Evolutionary conservation across 64 coral and sea anemone species (phyloP).

Genomic region (Platygyra sinensis): DNA sequence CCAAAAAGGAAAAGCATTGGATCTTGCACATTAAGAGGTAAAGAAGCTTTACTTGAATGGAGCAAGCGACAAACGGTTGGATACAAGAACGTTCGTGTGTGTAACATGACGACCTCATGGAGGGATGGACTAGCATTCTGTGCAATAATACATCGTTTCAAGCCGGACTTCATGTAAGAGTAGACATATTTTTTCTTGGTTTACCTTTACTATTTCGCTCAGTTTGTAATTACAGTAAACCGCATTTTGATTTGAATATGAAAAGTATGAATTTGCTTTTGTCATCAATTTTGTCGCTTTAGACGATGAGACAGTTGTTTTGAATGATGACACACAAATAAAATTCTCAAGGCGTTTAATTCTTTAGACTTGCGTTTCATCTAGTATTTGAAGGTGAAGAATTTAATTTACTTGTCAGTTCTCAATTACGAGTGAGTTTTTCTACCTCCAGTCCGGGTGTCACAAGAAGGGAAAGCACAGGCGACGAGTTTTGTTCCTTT

Average conservation of each 20-base stretch:
- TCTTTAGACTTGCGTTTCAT: background rate
- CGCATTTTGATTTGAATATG: background rate
- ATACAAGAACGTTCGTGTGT: slow-evolving; percentile 62
- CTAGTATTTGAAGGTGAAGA: background rate
- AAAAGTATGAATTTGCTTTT: background rate
- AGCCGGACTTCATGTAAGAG: slow-evolving; percentile 72
- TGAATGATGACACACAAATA: background rate
- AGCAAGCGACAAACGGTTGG: slow-evolving; percentile 54
- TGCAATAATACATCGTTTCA: slow-evolving; percentile 69
- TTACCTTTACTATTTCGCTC: background rate
- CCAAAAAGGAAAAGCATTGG: background rate
- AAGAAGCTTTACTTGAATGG: slow-evolving; percentile 70
- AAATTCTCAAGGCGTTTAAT: background rate
- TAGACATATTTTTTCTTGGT: background rate
- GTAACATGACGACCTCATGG: slow-evolving; percentile 72
- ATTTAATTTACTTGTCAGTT: background rate
- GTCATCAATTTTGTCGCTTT: background rate
- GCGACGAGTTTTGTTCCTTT: too few species aligned
- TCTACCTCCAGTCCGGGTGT: background rate
- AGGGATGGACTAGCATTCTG: slow-evolving; percentile 68
- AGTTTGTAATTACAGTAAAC: background rate
- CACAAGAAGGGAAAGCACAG: background rate
- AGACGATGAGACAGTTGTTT: background rate
- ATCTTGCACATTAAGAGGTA: slow-evolving; percentile 34
- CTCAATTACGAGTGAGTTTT: background rate